Evolutionary conservation across 2,888 invertebrate species (phyloP).

Genomic region (Coleophora deauratella): DNA sequence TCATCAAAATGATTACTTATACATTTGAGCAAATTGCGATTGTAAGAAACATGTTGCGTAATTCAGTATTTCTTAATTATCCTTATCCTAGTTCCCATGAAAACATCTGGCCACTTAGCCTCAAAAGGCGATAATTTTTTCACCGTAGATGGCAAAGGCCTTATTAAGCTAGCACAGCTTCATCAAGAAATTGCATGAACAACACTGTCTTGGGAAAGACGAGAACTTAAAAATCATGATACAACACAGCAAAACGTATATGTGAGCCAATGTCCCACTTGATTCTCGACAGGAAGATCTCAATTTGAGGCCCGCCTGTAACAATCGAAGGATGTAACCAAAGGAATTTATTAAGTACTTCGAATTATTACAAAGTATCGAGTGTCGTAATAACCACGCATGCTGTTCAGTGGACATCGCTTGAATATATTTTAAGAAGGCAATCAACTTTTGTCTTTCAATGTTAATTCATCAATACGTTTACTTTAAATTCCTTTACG

Average conservation of each 20-base stretch:
- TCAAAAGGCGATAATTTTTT: conserved; percentile 21
- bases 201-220: no score
- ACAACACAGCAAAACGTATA: conserved; percentile 5
- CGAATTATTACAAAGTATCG: conserved; percentile 20
- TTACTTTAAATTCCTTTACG: conserved; percentile 8
- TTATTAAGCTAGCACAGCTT: conserved; percentile 5
- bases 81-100: conserved; percentile 18
- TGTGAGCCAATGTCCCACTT: conserved; percentile 14
- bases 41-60: background rate
- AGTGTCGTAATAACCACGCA: conserved; percentile 44
- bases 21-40: no score
- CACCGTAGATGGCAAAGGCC: conserved; percentile 17
- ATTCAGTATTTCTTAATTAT: background rate
- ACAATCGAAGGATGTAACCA: conserved; percentile 63
- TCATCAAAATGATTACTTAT: no score
- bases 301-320: conserved; percentile 36
- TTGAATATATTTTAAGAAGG: conserved; percentile 33
- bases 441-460: conserved; percentile 31
- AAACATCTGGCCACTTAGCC: conserved; percentile 31
- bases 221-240: no score
- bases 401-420: conserved; percentile 51
- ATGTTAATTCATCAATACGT: conserved; percentile 20
- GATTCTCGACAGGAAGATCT: conserved; percentile 42
- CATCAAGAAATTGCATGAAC: conserved; percentile 3
- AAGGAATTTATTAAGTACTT: conserved; percentile 54